Conservation (phyloP, 2,797 vertebrate genomes). For the Anabas testudineus region DNA sequence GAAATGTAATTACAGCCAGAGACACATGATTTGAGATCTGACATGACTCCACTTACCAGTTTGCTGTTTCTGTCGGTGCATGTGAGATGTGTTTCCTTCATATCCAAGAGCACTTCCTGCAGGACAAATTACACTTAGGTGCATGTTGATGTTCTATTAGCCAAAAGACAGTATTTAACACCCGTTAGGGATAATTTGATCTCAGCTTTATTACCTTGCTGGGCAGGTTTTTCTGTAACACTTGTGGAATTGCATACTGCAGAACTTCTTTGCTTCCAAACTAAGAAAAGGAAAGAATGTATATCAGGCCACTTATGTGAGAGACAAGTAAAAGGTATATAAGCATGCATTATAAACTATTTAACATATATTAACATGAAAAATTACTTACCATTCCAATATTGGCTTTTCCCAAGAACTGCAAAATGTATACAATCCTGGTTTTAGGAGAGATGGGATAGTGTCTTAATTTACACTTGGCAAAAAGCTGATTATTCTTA, state of each 20-base stretch:
- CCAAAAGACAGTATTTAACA: too few species aligned
- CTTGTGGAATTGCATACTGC: slow-evolving; percentile 77
- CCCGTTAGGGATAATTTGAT: neutral
- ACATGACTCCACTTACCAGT: slow-evolving; percentile 71
- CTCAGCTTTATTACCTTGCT: slow-evolving; percentile 61
- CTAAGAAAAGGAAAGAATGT: slow-evolving; percentile 65
- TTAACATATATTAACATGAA: neutral
- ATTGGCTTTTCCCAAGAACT: slow-evolving; percentile 81
- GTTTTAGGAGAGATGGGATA: slow-evolving; percentile 35
- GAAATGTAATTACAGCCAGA: neutral
- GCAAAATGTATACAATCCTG: slow-evolving; percentile 85
- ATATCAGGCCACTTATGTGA: neutral
- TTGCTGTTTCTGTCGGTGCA: slow-evolving; percentile 82
- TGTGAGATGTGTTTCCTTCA: slow-evolving; percentile 89
- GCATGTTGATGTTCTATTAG: neutral
- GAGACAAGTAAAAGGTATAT: accelerated
- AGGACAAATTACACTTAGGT: neutral
- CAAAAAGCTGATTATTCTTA: neutral
- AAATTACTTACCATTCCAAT: slow-evolving; percentile 82
- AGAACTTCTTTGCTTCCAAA: slow-evolving; percentile 88
- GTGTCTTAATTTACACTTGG: neutral
- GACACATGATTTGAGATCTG: accelerated
- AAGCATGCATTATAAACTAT: neutral
- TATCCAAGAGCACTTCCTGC: slow-evolving; percentile 88
- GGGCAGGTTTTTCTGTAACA: slow-evolving; percentile 74